phyloP scores from a whole-genome alignment of 1,140 invertebrate species.

The Macrobrachium rosenbergii region DNA sequence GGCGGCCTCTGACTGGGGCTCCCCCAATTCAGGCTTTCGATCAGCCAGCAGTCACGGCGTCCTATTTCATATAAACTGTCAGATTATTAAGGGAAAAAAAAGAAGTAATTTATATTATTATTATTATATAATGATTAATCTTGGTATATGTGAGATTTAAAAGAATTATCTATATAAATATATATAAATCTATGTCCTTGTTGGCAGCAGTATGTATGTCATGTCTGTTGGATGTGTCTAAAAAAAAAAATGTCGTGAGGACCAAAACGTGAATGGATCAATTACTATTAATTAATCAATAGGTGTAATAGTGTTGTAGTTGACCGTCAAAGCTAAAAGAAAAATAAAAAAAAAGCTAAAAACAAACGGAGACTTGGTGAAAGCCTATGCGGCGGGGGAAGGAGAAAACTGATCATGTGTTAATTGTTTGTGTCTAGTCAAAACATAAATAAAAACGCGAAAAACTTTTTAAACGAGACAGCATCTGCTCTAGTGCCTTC shows the following conservation, averaged over 20 bases:
- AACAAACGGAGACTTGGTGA: no score
- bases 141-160: background rate
- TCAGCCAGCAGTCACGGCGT: conserved; percentile 53
- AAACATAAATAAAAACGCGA: background rate
- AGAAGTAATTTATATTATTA: conserved; percentile 8
- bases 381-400: background rate
- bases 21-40: conserved; percentile 45
- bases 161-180: background rate
- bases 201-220: no score
- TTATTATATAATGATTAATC: background rate
- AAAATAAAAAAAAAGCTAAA: no score
- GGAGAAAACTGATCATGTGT: background rate
- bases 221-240: no score
- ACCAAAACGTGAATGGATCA: no score
- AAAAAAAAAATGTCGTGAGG: no score
- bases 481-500: conserved; percentile 48
- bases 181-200: no score
- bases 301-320: no score
- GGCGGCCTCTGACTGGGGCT: conserved; percentile 19
- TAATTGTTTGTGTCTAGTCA: conserved; percentile 45
- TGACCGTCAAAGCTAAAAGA: no score
- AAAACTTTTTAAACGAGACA: no score
- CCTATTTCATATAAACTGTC: conserved; percentile 50
- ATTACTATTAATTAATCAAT: no score
- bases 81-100: background rate